Evolutionary conservation across 2,113 vertebrate genomes (phyloP), one percentile per base, ranked within the genome.

Genomic region (Odocoileus hemionus): DNA sequence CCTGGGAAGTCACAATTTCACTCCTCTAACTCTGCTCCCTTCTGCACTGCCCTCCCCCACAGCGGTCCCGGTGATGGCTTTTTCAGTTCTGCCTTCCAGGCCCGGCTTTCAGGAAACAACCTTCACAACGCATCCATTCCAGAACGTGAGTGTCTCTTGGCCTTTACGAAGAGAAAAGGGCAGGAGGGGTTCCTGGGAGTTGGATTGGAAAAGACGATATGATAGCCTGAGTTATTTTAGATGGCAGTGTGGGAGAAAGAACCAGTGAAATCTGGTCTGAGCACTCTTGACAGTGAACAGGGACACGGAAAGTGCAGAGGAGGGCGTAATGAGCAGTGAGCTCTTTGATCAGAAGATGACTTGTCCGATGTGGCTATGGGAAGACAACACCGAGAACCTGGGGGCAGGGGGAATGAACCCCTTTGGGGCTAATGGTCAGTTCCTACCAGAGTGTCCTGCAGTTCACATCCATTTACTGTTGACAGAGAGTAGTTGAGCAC

Each of bases 21-120:
- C 39, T 64, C 39, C 16, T 43, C 12, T 80, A 58, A 80, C 70
- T 80, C 60, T 45, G 10, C 36, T 79, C 5, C 90, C 39, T 95
- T 33, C 91, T 43, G 57, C 26, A 47, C 13, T 7, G 80, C 78
- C 52, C 96, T 97, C 84, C 30, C 97, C 0, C 91, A 61, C 96
- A 99, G 99, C 85, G 99, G 99, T 95, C 99, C 99, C 14, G 99
- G 99, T 6, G 99, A 99, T 93, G 99, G 99, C 92, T 99, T 99
- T 99, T 99, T 99, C 98, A 99, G 99, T 95, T 99, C 99, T 52
- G 99, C 99, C 94, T 99, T 99, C 98, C 99, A 99, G 98, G 99
- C 99, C 11, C 99, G 99, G 74, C 99, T 99, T 64, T 99, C 99
- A 3, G 99, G 99, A 58, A 99, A 99, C 98, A 99, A 99, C 96